Evolutionary conservation across 2,888 invertebrate species (phyloP), one percentile per base, ranked within the genome.

Genomic region (Sipha maydis): DNA sequence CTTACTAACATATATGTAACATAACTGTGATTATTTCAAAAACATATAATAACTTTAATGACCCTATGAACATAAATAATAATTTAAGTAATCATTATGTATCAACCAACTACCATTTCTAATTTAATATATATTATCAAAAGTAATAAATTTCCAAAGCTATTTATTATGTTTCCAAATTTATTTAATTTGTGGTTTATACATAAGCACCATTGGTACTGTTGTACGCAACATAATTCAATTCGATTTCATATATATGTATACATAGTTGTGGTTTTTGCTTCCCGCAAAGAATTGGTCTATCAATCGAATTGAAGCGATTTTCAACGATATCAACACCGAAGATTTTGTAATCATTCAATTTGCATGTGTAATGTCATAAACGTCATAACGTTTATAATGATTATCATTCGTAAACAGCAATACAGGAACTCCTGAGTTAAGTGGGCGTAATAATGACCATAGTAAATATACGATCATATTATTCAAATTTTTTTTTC

Each of bases 131-230:
- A 73, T 54, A 8, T 54, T 71, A 73, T 54, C 71, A 11, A n/a
- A 69, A 31, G 25, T 56, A 56, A 41, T 38, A 38, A 3, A n/a
- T 56, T 11, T 11, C n/a, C 34, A 73, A 83, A 34, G 25, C 77
- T 77, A 85, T 85, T 78, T 0, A 78, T 85, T 85, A 34, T 4
- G 25, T 77, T 80, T 73, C 5, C 5, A 0, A 21, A 76, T 85
- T 78, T 78, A 77, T 48, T 85, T 31, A 5, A 21, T 76, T 31
- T 84, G 61, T 76, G 84, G 84, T 85, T 67, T 25, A 17, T 5
- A 21, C 21, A 73, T 34, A 41, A 9, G 34, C 14, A 8, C 71
- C n/a, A 9, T 9, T 41, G 38, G 28, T 84, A 56, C 11, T 56
- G 56, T 78, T 34, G 14, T 84, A n/a, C 28, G 34, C 31, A 2